Evolutionary conservation across 2,888 invertebrate species (phyloP).

Genomic region (Melieria crassipennis): DNA sequence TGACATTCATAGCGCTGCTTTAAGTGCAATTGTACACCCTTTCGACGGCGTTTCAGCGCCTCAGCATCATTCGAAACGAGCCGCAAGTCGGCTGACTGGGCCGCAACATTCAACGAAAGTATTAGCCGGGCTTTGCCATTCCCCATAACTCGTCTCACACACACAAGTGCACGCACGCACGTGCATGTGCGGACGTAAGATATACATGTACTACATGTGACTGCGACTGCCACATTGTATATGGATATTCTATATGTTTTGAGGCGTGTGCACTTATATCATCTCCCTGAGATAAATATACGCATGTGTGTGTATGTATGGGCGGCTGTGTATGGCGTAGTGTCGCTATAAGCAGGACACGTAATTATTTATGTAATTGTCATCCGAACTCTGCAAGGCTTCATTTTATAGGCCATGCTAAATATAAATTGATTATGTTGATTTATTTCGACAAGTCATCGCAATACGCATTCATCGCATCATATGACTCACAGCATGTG

Average conservation of each 20-base stretch:
- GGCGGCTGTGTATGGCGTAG: neutral
- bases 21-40: conserved; percentile 57
- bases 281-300: neutral
- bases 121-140: no score
- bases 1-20: conserved; percentile 43
- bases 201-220: neutral
- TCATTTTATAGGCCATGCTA: conserved; percentile 52
- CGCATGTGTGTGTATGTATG: neutral
- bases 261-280: neutral
- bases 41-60: conserved; percentile 8
- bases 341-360: conserved; percentile 12
- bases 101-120: no score
- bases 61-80: no score
- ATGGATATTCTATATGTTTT: conserved; percentile 5
- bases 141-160: neutral
- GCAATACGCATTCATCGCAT: no score
- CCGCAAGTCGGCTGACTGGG: no score
- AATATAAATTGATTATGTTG: no score
- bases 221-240: neutral
- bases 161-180: neutral
- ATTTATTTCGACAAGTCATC: no score
- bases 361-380: conserved; percentile 59
- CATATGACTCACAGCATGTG: no score
- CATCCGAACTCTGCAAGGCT: conserved; percentile 56
- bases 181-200: neutral